phyloP scores from a whole-genome alignment of 2,113 vertebrate genomes.

The human region DNA sequence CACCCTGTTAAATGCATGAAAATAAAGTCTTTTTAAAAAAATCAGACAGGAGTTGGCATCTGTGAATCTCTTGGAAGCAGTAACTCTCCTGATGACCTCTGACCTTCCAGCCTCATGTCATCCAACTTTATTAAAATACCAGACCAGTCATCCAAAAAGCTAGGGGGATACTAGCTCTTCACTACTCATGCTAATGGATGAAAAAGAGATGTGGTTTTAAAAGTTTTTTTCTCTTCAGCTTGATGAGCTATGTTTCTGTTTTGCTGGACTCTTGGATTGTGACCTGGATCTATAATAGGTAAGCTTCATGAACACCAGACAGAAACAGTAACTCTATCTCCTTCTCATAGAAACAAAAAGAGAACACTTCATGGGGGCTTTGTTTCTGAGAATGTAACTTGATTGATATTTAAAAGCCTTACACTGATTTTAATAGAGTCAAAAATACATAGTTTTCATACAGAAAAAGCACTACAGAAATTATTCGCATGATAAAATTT shows the following conservation, averaged over 20 bases:
- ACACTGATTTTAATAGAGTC: conserved; percentile 30
- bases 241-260: neutral
- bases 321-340: neutral
- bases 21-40: neutral
- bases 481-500: conserved; percentile 34
- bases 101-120: neutral
- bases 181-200: neutral
- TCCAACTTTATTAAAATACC: neutral
- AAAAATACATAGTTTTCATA: conserved; percentile 29
- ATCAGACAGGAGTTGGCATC: neutral
- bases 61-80: neutral
- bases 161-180: neutral
- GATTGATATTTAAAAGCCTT: conserved; percentile 44
- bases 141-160: neutral
- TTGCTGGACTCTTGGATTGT: neutral
- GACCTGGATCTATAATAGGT: neutral
- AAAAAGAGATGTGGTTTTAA: neutral
- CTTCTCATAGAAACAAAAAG: neutral
- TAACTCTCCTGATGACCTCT: neutral
- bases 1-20: neutral
- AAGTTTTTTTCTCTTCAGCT: neutral
- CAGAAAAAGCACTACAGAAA: neutral
- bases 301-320: neutral
- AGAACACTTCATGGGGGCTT: neutral
- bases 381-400: neutral